Evolutionary conservation across 2,888 invertebrate species (phyloP).

Genomic region (Lymantria dispar): DNA sequence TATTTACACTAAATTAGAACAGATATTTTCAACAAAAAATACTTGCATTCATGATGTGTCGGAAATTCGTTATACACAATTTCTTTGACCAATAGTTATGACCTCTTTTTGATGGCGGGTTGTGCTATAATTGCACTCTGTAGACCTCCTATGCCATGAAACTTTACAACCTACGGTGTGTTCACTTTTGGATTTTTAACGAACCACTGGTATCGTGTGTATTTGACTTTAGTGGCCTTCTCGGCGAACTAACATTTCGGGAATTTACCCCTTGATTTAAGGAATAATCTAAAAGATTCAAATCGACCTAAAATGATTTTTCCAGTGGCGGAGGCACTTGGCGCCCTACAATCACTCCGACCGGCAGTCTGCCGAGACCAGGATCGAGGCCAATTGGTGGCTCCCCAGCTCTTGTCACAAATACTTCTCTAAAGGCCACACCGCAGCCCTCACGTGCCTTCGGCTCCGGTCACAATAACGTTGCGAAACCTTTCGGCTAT

Average conservation of each 20-base stretch:
- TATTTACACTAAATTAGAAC: too few relatives aligned
- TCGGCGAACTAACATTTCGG: background rate
- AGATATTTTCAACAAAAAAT: too few relatives aligned
- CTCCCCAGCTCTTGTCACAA: constrained; percentile 88
- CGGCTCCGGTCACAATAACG: constrained; percentile 93
- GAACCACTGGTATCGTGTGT: too few relatives aligned
- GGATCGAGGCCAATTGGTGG: constrained; percentile 74
- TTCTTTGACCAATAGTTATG: too few relatives aligned
- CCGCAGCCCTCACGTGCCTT: constrained; percentile 87
- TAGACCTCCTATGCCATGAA: too few relatives aligned
- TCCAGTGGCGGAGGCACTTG: constrained; percentile 93
- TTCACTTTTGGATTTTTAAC: too few relatives aligned
- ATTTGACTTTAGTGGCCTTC: too few relatives aligned
- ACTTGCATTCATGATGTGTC: too few relatives aligned
- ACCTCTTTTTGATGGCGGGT: too few relatives aligned
- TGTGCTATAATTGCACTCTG: too few relatives aligned
- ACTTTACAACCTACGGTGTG: too few relatives aligned
- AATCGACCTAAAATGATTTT: background rate
- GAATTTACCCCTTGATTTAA: background rate
- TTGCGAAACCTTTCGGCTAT: constrained; percentile 91
- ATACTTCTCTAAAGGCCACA: constrained; percentile 91
- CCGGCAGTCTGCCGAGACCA: constrained; percentile 87
- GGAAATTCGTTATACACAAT: too few relatives aligned
- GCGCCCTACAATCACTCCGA: constrained; percentile 94
- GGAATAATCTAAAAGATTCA: background rate